Percentiles rank a stretch among this genome's conserved stretches.
Evolutionary conservation across 2,888 invertebrate genomes (phyloP).

Genomic region (Drosophila cognata): DNA sequence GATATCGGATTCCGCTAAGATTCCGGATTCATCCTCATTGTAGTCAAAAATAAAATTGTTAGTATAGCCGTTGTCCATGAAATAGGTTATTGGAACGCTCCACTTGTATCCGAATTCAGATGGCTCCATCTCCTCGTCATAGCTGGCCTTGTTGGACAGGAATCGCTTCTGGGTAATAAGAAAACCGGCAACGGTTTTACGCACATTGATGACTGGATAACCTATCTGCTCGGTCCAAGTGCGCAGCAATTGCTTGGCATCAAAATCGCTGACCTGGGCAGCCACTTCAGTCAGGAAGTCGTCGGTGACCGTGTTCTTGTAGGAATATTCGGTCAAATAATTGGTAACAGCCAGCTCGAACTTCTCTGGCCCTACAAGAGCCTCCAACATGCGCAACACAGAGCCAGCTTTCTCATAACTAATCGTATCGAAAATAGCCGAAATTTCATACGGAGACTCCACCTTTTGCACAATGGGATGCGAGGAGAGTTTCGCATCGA

Average conservation of each 20-base stretch:
- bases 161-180: slow-evolving; percentile 90
- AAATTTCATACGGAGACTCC: slow-evolving; percentile 93
- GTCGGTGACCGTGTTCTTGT: slow-evolving; percentile 91
- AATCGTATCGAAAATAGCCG: slow-evolving; percentile 94
- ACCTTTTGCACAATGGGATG: slow-evolving; percentile 95
- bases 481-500: slow-evolving; percentile 92
- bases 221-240: slow-evolving; percentile 96
- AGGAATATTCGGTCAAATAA: slow-evolving; percentile 90
- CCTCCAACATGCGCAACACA: slow-evolving; percentile 94
- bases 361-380: slow-evolving; percentile 88
- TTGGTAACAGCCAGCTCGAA: slow-evolving; percentile 90
- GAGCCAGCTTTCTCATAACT: slow-evolving; percentile 96
- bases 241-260: slow-evolving; percentile 89
- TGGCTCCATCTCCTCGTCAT: slow-evolving; percentile 84
- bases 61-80: slow-evolving; percentile 85
- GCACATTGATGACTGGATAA: slow-evolving; percentile 90
- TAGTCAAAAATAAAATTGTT: slow-evolving; percentile 74
- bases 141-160: slow-evolving; percentile 88
- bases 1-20: slow-evolving; percentile 78
- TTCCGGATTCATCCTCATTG: slow-evolving; percentile 17
- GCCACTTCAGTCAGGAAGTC: slow-evolving; percentile 88
- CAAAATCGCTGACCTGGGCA: slow-evolving; percentile 86
- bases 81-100: slow-evolving; percentile 92
- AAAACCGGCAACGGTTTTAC: slow-evolving; percentile 83
- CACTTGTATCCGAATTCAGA: slow-evolving; percentile 89